phyloP scores from a whole-genome alignment of 2,888 invertebrate species.

The Troides helena region DNA sequence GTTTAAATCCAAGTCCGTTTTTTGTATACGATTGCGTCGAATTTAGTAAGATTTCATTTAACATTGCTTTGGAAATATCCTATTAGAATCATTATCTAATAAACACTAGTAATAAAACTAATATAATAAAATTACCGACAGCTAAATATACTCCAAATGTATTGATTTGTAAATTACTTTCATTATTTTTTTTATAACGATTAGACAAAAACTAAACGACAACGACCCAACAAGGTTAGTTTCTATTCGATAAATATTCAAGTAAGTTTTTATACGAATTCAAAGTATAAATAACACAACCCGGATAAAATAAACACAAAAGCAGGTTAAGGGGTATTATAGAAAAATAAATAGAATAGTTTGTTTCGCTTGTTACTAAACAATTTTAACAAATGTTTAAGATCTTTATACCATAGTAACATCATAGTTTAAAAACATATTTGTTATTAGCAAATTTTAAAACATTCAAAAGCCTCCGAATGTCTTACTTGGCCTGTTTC shows the following conservation, averaged over 20 bases:
- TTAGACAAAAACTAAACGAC: constrained; percentile 50
- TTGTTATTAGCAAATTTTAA: no score
- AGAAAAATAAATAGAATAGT: background rate
- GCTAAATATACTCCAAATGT: background rate
- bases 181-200: constrained; percentile 28
- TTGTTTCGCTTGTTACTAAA: no score
- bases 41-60: no score
- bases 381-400: no score
- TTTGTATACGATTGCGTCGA: no score
- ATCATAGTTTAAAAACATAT: no score
- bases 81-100: background rate
- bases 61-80: no score
- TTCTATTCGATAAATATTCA: constrained; percentile 50
- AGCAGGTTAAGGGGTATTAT: background rate
- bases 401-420: no score
- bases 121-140: background rate
- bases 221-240: constrained; percentile 64
- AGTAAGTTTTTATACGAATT: constrained; percentile 46
- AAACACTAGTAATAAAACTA: background rate
- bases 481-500: no score
- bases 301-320: background rate
- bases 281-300: constrained; percentile 10
- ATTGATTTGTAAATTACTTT: constrained; percentile 14
- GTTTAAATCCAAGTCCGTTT: no score
- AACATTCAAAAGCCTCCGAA: no score